phyloP scores from a whole-genome alignment of 2,797 vertebrate species.

The Melanotaenia pygmaea region DNA sequence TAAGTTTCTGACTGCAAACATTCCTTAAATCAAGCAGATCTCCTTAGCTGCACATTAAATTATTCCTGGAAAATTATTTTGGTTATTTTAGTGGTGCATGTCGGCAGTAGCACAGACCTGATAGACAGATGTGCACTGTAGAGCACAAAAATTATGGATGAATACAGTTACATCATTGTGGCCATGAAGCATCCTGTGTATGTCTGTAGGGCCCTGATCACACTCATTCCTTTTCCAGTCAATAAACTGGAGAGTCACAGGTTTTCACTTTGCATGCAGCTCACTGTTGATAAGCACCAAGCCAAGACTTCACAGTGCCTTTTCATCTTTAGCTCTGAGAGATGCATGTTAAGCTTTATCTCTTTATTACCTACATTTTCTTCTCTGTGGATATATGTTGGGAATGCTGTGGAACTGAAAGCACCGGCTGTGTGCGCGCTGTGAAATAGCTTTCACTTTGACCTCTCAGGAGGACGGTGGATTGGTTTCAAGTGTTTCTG shows the following conservation, averaged over 20 bases:
- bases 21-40: constrained; percentile 58
- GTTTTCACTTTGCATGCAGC: constrained; percentile 63
- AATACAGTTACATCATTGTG: constrained; percentile 45
- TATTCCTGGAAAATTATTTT: constrained; percentile 3
- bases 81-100: neutral
- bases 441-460: constrained; percentile 36
- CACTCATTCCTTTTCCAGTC: constrained; percentile 29
- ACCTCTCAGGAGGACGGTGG: constrained; percentile 18
- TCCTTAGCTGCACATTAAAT: constrained; percentile 13
- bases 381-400: neutral
- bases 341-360: constrained; percentile 28
- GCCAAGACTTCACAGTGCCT: constrained; percentile 75
- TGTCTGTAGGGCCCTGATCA: constrained; percentile 12
- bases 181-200: constrained; percentile 22
- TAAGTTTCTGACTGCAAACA: constrained; percentile 53
- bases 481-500: constrained; percentile 33
- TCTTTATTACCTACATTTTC: constrained; percentile 23
- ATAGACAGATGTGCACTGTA: constrained; percentile 8
- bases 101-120: neutral
- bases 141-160: constrained; percentile 41
- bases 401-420: constrained; percentile 23
- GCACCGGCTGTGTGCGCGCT: constrained; percentile 54
- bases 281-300: constrained; percentile 61
- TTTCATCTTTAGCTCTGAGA: constrained; percentile 59
- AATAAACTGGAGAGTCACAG: constrained; percentile 18